Evolutionary conservation across 2,797 vertebrate genomes (phyloP).

Genomic region (Mareca strepera): DNA sequence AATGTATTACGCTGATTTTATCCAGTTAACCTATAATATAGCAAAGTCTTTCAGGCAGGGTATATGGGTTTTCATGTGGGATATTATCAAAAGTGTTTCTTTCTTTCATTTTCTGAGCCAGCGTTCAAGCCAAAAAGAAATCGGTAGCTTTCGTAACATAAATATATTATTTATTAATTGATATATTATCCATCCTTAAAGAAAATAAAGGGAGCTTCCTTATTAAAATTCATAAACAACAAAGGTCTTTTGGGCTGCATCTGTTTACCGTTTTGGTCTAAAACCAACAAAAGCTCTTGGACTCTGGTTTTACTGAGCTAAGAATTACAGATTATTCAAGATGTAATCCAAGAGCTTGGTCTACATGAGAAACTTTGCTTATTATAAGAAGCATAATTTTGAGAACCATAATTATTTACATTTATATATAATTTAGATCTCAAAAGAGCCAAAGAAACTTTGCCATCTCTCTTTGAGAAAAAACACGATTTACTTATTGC

Average conservation of each 20-base stretch:
- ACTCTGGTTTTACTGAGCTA: neutral
- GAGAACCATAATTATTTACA: neutral
- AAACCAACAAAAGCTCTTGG: neutral
- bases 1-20: rapidly evolving
- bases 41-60: neutral
- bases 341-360: neutral
- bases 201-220: neutral
- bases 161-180: neutral
- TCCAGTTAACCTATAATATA: neutral
- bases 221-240: neutral
- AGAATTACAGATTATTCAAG: neutral
- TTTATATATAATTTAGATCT: neutral
- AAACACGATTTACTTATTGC: neutral
- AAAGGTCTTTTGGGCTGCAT: slow-evolving; percentile 2
- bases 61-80: neutral
- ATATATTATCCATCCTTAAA: neutral
- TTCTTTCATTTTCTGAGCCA: neutral
- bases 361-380: neutral
- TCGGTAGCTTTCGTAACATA: neutral
- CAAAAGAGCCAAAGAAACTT: neutral
- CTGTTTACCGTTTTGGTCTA: neutral
- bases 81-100: neutral
- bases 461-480: neutral
- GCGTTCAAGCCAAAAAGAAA: neutral
- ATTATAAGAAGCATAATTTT: neutral